These are phyloP conservation scores for Drosophila teissieri DNA, from an alignment of 1,140 invertebrate genomes.

Conservation along the genomic window DNA sequence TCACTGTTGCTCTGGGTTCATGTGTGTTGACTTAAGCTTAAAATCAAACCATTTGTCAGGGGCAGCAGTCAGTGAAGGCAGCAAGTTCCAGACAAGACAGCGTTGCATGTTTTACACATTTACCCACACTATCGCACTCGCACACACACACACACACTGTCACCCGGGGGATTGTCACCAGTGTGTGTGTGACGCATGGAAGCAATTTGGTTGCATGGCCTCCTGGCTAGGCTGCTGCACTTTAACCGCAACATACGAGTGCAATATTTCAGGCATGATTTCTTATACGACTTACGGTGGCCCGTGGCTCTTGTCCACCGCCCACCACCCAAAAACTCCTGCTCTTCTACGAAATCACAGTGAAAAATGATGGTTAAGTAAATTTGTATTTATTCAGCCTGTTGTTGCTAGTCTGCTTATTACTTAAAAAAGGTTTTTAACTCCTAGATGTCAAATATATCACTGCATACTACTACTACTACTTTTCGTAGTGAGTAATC, in stretches of 20 bases:
- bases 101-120: conserved; percentile 71
- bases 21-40: conserved; percentile 70
- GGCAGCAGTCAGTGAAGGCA: conserved; percentile 25
- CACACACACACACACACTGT: conserved; percentile 18
- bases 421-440: too few relatives aligned
- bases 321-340: conserved; percentile 27
- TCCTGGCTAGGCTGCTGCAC: conserved; percentile 68
- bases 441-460: too few relatives aligned
- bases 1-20: conserved; percentile 21
- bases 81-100: conserved; percentile 72
- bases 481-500: too few relatives aligned
- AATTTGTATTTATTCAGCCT: not conserved
- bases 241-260: conserved; percentile 78
- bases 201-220: conserved; percentile 69
- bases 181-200: conserved; percentile 67
- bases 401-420: too few relatives aligned
- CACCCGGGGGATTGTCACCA: conserved; percentile 23
- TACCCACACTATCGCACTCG: conserved; percentile 27
- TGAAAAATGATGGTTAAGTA: not conserved
- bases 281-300: conserved; percentile 63
- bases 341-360: conserved; percentile 10
- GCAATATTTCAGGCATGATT: conserved; percentile 81
- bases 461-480: too few relatives aligned
- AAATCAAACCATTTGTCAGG: conserved; percentile 81
- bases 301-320: conserved; percentile 7